A percentile compares a stretch with the other conserved stretches of the same genome.
phyloP scores from a whole-genome alignment of 1,140 invertebrate species.

The Copidosoma floridanum region DNA sequence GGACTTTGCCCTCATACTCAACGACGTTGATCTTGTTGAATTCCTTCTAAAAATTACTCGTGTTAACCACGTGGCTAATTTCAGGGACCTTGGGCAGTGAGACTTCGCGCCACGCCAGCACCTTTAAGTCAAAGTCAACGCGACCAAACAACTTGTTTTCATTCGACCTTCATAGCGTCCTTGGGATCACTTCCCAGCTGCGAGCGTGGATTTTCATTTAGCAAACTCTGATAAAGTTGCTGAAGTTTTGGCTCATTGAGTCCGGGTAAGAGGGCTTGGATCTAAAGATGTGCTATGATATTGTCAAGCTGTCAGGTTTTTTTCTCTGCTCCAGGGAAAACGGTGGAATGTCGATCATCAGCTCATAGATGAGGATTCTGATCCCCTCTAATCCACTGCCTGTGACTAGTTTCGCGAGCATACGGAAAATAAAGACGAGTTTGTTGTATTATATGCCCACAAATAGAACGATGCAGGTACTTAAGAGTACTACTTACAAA shows the following conservation, averaged over 20 bases:
- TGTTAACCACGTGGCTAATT: constrained; percentile 82
- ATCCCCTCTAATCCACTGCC: too few species aligned
- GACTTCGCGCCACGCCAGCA: constrained; percentile 70
- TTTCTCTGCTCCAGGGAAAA: too few species aligned
- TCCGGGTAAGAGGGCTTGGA: constrained; percentile 86
- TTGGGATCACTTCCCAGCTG: constrained; percentile 78
- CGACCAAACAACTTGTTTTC: constrained; percentile 76
- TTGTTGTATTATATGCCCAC: too few species aligned
- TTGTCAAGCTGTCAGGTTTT: too few species aligned
- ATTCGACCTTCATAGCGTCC: constrained; percentile 84
- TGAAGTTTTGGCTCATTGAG: constrained; percentile 61
- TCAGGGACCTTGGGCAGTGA: constrained; percentile 79
- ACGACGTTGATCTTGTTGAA: constrained; percentile 93
- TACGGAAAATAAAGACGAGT: too few species aligned
- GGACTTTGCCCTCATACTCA: too few species aligned
- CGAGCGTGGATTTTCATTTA: constrained; percentile 85
- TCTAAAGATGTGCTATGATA: constrained; percentile 85
- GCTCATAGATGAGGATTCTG: too few species aligned
- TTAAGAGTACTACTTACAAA: too few species aligned
- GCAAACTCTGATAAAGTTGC: constrained; percentile 70
- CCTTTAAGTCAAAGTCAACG: constrained; percentile 69
- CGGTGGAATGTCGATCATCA: too few species aligned
- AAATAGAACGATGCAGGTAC: too few species aligned
- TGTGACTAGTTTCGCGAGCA: too few species aligned
- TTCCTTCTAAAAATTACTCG: constrained; percentile 94